Base-by-base conservation (phyloP, 1,140 invertebrate genomes). In the Paramacrobiotus metropolitanus region DNA sequence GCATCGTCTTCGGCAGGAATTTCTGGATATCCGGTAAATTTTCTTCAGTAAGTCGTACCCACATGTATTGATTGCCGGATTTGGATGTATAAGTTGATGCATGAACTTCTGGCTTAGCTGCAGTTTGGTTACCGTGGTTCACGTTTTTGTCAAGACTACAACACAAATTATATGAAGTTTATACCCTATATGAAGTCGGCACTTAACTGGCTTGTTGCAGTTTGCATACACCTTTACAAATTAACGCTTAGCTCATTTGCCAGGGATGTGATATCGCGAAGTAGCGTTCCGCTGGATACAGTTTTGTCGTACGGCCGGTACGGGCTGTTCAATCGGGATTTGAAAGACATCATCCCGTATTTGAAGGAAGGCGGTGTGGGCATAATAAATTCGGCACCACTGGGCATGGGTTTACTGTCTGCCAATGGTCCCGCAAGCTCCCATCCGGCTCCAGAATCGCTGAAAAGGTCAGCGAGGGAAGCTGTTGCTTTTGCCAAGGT, bases 11-110 rank as follows among this genome's bases (percentile, higher is more conserved):
- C n/a, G n/a, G n/a, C n/a, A n/a, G n/a, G n/a, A n/a, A 76, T 92
- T 18, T 89, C 87, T 1, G 88, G 86, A 1, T 94, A 94, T 74
- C 83, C 87, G 1, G 70, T 94, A 1, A 78, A 79, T 0, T 71
- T 79, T 29, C 74, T 94, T 62, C 82, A 82, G 71, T 75, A 67
- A 60, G 64, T 61, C n/a, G n/a, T n/a, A n/a, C n/a, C n/a, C n/a
- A n/a, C n/a, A n/a, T n/a, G n/a, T n/a, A n/a, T n/a, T n/a, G n/a
- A n/a, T n/a, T n/a, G n/a, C n/a, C n/a, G n/a, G n/a, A n/a, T n/a
- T n/a, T n/a, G n/a, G n/a, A n/a, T n/a, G n/a, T n/a, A n/a, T n/a
- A n/a, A n/a, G n/a, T n/a, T n/a, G n/a, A n/a, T n/a, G n/a, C n/a
- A n/a, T n/a, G n/a, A n/a, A n/a, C n/a, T n/a, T n/a, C n/a, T n/a